Conservation (phyloP, 2,888 invertebrate species). For the Priocnemis perturbator region DNA sequence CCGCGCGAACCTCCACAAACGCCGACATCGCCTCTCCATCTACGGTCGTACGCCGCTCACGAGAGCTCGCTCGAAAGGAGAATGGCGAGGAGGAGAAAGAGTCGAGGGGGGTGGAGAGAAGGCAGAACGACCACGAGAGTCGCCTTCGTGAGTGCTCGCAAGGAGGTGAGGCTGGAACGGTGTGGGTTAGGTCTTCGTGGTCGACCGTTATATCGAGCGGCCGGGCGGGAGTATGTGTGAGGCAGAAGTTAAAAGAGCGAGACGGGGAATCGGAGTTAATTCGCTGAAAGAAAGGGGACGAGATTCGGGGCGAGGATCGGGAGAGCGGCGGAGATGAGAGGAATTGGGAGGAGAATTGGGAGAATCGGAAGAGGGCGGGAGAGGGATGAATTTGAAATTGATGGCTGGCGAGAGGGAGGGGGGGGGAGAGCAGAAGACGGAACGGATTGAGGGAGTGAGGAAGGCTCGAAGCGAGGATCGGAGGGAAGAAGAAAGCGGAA, state of each 20-base stretch:
- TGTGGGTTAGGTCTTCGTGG: conserved; percentile 25
- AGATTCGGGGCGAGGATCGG: too few relatives aligned
- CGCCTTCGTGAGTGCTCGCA: conserved; percentile 29
- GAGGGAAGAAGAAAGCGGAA: conserved; percentile 12
- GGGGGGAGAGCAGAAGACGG: neutral
- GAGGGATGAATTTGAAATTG: conserved; percentile 11
- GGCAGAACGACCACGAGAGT: conserved; percentile 30
- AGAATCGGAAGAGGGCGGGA: neutral
- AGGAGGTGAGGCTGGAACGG: conserved; percentile 29
- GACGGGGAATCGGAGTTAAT: conserved; percentile 24
- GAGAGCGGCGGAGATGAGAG: conserved; percentile 16
- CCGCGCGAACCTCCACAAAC: neutral
- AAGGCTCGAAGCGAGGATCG: too few relatives aligned
- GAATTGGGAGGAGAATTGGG: too few relatives aligned
- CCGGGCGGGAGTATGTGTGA: neutral
- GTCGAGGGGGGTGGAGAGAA: conserved; percentile 12
- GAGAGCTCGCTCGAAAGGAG: neutral
- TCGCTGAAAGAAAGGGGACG: too few relatives aligned
- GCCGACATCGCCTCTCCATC: neutral
- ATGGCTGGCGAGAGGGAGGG: conserved; percentile 8
- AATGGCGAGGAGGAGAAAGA: conserved; percentile 11
- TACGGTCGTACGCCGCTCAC: too few relatives aligned
- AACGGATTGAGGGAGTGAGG: conserved; percentile 14
- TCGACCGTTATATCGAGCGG: conserved; percentile 27
- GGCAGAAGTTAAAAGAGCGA: conserved; percentile 12